Percentiles rank a stretch among this genome's conserved stretches.
Conservation (phyloP, 2,113 vertebrate species). For the Vulpes lagopus region DNA sequence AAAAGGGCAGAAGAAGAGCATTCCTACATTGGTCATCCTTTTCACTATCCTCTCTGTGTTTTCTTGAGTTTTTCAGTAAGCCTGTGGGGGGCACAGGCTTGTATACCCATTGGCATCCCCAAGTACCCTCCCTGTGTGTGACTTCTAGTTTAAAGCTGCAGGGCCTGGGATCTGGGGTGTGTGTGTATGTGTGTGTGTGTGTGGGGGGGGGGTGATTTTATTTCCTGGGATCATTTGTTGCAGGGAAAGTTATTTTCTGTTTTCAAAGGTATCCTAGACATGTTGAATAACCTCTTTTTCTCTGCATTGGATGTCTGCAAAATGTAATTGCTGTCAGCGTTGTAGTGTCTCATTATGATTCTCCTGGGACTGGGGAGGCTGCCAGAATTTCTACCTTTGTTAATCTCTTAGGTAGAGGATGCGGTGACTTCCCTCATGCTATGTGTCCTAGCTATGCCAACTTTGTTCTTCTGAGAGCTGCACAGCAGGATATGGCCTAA, state of each 20-base stretch:
- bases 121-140: rapidly evolving
- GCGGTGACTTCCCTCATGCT: not conserved
- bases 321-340: not conserved
- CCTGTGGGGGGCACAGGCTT: not conserved
- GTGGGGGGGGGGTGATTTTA: not conserved
- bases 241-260: not conserved
- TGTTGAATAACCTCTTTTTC: not conserved
- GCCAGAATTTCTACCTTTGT: not conserved
- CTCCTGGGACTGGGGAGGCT: not conserved
- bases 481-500: not conserved
- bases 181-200: not conserved
- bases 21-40: not conserved
- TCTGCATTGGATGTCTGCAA: not conserved
- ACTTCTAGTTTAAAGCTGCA: not conserved
- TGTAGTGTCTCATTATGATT: not conserved
- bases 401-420: not conserved
- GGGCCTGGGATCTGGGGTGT: not conserved
- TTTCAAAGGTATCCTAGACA: not conserved
- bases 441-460: not conserved
- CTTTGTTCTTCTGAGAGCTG: conserved; percentile 11
- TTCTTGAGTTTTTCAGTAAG: not conserved
- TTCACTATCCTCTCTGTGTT: not conserved
- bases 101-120: not conserved
- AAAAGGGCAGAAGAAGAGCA: not conserved
- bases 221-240: not conserved